Evolutionary conservation across 2,113 vertebrate genomes (phyloP).

Genomic region (Tretioscincus oriximinensis): DNA sequence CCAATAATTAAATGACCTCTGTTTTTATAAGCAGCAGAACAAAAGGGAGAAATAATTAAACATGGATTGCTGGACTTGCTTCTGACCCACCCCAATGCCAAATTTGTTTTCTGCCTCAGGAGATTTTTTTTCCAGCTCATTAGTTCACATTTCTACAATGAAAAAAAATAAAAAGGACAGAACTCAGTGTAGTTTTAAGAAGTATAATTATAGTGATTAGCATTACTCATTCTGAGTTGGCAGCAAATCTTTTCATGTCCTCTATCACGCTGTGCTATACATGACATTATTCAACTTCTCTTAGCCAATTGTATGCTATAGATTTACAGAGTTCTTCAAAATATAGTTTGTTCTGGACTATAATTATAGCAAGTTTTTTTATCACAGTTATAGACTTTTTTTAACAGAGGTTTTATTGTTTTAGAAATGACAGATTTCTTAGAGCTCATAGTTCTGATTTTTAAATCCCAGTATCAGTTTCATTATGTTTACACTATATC

Average conservation of each 20-base stretch:
- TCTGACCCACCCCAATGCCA: constrained; percentile 45
- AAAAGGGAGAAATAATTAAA: constrained; percentile 55
- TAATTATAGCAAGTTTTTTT: background rate
- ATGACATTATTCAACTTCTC: constrained; percentile 63
- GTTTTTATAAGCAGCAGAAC: constrained; percentile 56
- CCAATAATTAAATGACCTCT: constrained; percentile 57
- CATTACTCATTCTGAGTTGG: constrained; percentile 49
- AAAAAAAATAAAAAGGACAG: constrained; percentile 50
- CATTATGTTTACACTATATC: no score
- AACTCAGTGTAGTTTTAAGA: constrained; percentile 28
- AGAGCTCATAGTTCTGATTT: background rate
- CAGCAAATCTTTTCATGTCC: constrained; percentile 48
- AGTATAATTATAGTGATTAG: constrained; percentile 53
- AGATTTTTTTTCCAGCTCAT: constrained; percentile 35
- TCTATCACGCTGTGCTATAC: constrained; percentile 30
- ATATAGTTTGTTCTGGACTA: background rate
- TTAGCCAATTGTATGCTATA: background rate
- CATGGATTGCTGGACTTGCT: constrained; percentile 49
- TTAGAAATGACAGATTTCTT: background rate
- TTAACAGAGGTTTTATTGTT: background rate
- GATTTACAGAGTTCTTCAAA: background rate
- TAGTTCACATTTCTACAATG: constrained; percentile 40
- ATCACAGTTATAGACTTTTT: no score
- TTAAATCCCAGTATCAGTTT: background rate
- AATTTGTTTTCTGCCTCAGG: constrained; percentile 38